Conservation (phyloP, 2,113 vertebrate genomes). For the Nesospiza acunhae region DNA sequence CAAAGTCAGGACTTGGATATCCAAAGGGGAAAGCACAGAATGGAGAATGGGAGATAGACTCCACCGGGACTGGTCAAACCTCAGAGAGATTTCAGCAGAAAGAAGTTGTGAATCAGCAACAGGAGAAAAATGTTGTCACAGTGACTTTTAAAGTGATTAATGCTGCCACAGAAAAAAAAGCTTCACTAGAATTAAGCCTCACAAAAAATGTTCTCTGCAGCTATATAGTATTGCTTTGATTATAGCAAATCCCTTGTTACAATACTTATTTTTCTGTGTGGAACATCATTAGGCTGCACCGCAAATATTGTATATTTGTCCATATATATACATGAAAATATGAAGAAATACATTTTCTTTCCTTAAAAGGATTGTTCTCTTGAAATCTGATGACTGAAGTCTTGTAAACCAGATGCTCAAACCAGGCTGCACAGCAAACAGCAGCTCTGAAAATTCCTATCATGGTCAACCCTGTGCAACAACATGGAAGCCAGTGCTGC, state of each 20-base stretch:
- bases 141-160: neutral
- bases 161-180: neutral
- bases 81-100: neutral
- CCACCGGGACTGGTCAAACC: neutral
- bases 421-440: neutral
- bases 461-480: neutral
- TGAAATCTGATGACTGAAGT: neutral
- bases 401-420: neutral
- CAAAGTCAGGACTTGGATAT: neutral
- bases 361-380: neutral
- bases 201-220: neutral
- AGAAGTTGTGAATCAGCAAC: neutral
- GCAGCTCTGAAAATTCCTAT: neutral
- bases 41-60: neutral
- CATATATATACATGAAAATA: neutral
- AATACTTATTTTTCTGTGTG: neutral
- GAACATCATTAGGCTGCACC: neutral
- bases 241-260: neutral
- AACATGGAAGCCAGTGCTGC: neutral
- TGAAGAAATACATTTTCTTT: neutral
- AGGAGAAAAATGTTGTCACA: neutral
- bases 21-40: neutral
- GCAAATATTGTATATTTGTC: neutral
- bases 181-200: neutral
- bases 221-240: neutral